phyloP scores from a whole-genome alignment of 1,140 invertebrate species.

The Pseudachorutes palmiensis region DNA sequence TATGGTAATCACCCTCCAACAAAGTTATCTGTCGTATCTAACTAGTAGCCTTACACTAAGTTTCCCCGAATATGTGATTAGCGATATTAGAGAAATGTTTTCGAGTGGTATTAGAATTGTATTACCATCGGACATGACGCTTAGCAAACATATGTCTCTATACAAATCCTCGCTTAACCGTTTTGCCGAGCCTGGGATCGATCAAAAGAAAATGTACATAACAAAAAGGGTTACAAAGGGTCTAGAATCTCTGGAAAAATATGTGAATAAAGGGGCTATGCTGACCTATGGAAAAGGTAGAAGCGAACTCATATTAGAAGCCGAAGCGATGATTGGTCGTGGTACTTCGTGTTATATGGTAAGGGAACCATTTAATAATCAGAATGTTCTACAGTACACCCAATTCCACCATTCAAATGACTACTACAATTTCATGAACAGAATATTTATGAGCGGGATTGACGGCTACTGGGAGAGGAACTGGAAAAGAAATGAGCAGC shows the following conservation, averaged over 20 bases:
- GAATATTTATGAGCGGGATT: not conserved
- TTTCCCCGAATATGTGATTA: not conserved
- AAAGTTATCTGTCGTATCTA: not conserved
- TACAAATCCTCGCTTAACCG: too few species aligned
- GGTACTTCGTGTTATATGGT: not conserved
- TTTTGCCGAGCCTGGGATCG: too few species aligned
- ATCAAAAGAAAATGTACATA: too few species aligned
- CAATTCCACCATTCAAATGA: not conserved
- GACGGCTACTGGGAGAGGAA: not conserved
- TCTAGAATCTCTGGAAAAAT: too few species aligned
- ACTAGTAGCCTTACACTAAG: not conserved
- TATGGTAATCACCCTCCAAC: not conserved
- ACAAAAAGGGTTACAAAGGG: too few species aligned
- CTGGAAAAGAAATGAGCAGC: too few species aligned
- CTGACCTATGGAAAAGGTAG: not conserved
- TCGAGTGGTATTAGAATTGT: not conserved
- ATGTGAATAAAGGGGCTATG: not conserved
- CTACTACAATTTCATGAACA: not conserved
- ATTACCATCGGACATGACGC: too few species aligned
- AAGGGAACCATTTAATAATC: not conserved
- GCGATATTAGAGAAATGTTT: not conserved
- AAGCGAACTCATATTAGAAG: not conserved
- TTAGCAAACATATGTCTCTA: too few species aligned
- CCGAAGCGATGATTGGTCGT: too few species aligned
- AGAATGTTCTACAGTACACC: not conserved